These are phyloP conservation scores for Pangasius krempfi DNA, from an alignment of 2,797 vertebrate species.

Conservation along the genomic window DNA sequence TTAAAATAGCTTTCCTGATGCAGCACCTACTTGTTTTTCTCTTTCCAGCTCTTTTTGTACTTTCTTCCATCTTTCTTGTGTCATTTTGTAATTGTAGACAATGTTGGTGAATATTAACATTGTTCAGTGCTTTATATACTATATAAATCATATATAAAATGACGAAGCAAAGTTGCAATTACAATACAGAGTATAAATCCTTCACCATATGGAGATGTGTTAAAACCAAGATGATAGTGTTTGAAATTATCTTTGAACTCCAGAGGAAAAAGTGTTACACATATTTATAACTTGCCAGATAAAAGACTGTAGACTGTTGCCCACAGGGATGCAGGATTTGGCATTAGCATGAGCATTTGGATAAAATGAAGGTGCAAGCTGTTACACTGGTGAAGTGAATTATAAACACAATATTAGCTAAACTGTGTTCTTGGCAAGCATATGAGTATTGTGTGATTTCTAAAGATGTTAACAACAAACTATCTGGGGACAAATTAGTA, in stretches of 20 bases:
- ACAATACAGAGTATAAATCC: constrained; percentile 33
- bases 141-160: no score
- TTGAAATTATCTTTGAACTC: neutral
- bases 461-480: neutral
- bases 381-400: constrained; percentile 43
- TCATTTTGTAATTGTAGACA: constrained; percentile 24
- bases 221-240: constrained; percentile 5
- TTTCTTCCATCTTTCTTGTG: neutral
- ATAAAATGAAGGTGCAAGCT: constrained; percentile 50
- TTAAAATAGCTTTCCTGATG: constrained; percentile 9
- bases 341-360: constrained; percentile 39
- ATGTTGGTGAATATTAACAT: constrained; percentile 19
- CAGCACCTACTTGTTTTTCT: neutral
- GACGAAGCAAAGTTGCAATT: constrained; percentile 13
- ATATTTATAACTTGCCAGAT: constrained; percentile 27
- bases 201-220: constrained; percentile 33
- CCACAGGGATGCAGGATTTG: constrained; percentile 48
- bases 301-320: constrained; percentile 35
- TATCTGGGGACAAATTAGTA: neutral
- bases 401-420: constrained; percentile 46
- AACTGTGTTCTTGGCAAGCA: constrained; percentile 25
- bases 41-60: neutral
- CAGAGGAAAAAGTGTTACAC: constrained; percentile 22
- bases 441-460: neutral
- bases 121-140: neutral